Percentiles rank a stretch among this genome's conserved stretches.
These are phyloP conservation scores for Rutilus rutilus DNA, from an alignment of 2,113 vertebrate species.

Conservation along the genomic window DNA sequence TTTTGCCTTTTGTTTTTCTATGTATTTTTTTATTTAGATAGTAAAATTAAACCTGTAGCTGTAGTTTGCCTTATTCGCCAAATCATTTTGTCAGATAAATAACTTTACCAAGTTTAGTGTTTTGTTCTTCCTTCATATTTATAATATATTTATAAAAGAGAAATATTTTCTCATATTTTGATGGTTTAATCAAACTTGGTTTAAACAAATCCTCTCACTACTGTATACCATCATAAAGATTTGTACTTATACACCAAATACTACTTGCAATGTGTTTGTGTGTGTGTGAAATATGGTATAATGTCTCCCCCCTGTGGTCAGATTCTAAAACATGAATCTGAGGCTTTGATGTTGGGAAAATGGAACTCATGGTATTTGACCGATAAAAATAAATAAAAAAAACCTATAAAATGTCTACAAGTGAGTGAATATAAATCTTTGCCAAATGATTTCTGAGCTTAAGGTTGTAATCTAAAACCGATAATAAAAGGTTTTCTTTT, in stretches of 20 bases:
- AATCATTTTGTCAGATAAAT: no score
- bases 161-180: no score
- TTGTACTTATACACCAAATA: neutral
- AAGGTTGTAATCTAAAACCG: neutral
- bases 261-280: neutral
- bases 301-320: constrained; percentile 38
- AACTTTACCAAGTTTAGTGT: no score
- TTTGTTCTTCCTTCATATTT: no score
- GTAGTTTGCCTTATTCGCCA: no score
- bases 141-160: no score
- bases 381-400: neutral
- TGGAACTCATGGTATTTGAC: neutral
- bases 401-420: no score
- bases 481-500: neutral
- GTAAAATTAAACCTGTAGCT: no score
- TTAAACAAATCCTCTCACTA: neutral
- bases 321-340: neutral
- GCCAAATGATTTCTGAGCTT: neutral
- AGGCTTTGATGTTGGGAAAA: neutral
- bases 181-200: neutral
- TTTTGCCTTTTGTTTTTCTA: no score
- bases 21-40: no score
- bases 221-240: no score
- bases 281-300: neutral
- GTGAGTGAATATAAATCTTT: no score